These are phyloP conservation scores for Ursus arctos DNA, from an alignment of 2,113 vertebrate genomes.

Conservation along the genomic window DNA sequence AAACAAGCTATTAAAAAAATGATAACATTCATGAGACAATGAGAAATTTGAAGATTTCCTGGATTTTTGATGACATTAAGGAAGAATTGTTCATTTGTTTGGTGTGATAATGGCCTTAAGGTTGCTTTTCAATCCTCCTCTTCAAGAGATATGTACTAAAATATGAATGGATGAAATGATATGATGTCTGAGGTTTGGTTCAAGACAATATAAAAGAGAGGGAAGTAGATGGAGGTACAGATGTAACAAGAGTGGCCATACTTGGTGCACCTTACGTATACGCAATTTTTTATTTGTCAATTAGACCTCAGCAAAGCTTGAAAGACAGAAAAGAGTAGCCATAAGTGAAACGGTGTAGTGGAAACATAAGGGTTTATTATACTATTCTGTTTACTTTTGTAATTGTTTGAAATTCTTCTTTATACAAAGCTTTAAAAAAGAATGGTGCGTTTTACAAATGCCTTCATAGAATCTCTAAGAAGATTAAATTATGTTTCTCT, in stretches of 20 bases:
- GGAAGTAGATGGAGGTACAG: not conserved
- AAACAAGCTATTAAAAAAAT: not conserved
- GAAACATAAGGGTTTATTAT: not conserved
- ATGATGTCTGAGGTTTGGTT: not conserved
- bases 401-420: not conserved
- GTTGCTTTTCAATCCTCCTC: not conserved
- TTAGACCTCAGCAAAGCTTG: not conserved
- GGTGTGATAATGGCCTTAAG: not conserved
- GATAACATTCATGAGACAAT: not conserved
- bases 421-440: not conserved
- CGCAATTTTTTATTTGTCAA: not conserved
- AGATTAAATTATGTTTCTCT: not conserved
- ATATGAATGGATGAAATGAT: not conserved
- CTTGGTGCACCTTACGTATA: not conserved
- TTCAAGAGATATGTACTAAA: not conserved
- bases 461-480: not conserved
- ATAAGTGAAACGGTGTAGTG: not conserved
- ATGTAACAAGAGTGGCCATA: not conserved
- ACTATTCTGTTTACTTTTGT: not conserved
- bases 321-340: not conserved
- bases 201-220: too few relatives aligned
- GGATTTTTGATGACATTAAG: not conserved
- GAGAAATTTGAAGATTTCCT: not conserved
- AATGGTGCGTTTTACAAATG: not conserved
- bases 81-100: not conserved